A percentile compares a stretch with the other conserved stretches of the same genome.
phyloP scores from a whole-genome alignment of 2,888 invertebrate genomes.

The Morpho achilles region DNA sequence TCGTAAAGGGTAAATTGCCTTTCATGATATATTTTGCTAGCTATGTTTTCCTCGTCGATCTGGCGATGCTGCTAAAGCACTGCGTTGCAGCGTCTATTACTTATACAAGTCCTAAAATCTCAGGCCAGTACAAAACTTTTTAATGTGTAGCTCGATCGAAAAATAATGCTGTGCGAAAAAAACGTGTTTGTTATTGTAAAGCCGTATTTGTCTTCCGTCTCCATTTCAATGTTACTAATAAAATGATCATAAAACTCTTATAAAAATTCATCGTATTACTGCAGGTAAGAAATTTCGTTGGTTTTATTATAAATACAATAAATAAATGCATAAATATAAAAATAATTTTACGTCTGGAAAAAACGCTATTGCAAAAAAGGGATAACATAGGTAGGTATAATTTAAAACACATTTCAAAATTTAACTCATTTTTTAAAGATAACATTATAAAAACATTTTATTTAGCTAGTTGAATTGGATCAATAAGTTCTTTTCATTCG shows the following conservation, averaged over 20 bases:
- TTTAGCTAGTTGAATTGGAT: no score
- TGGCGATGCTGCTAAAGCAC: slow-evolving; percentile 8
- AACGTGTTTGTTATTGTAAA: slow-evolving; percentile 7
- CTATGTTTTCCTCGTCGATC: slow-evolving; percentile 9
- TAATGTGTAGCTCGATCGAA: slow-evolving; percentile 7
- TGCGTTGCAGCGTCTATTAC: slow-evolving; percentile 9
- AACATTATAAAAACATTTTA: no score
- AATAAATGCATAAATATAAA: no score
- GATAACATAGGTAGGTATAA: no score
- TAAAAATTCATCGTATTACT: slow-evolving; percentile 5
- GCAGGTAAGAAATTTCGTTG: slow-evolving; percentile 3
- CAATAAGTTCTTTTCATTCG: no score
- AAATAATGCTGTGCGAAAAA: slow-evolving; percentile 10
- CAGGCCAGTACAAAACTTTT: slow-evolving; percentile 12
- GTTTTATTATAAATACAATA: no score
- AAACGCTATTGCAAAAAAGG: no score
- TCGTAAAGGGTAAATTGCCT: not conserved
- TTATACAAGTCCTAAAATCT: slow-evolving; percentile 7
- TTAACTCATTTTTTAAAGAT: no score
- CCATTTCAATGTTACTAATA: slow-evolving; percentile 9
- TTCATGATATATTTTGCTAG: slow-evolving; percentile 6
- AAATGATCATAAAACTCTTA: slow-evolving; percentile 4
- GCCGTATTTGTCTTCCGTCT: slow-evolving; percentile 15
- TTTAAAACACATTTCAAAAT: no score
- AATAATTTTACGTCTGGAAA: no score